Conservation (phyloP, 2,113 vertebrate genomes). For the Emydura subglobosa region DNA sequence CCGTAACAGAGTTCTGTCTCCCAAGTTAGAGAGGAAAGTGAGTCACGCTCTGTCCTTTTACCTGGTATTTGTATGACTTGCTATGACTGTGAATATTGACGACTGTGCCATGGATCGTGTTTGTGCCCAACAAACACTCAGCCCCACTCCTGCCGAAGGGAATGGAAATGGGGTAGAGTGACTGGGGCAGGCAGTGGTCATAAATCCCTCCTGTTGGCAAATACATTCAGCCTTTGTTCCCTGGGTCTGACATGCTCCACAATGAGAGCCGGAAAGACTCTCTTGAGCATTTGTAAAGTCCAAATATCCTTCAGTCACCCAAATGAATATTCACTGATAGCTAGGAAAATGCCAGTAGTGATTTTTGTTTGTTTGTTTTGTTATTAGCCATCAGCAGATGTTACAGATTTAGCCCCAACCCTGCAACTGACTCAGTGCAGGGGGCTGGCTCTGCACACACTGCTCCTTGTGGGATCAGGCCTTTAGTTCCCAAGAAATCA, state of each 20-base stretch:
- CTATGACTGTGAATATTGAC: neutral
- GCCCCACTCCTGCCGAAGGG: neutral
- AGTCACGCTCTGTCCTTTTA: neutral
- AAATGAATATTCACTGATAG: neutral
- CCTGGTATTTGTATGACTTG: neutral
- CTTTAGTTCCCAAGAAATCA: constrained; percentile 34
- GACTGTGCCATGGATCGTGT: neutral
- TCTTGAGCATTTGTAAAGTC: neutral
- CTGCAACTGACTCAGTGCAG: neutral
- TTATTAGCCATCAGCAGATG: neutral
- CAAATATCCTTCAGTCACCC: neutral
- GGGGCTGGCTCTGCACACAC: neutral
- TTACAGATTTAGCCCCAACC: neutral
- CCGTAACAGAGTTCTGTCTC: neutral
- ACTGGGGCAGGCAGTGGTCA: neutral
- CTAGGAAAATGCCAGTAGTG: neutral
- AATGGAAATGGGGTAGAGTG: neutral
- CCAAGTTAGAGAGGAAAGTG: neutral
- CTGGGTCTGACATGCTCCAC: neutral
- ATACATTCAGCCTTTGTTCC: neutral
- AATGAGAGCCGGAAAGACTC: neutral
- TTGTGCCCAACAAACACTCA: neutral
- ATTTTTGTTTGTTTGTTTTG: neutral
- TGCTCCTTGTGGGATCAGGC: neutral
- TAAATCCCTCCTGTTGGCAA: neutral